phyloP scores from a whole-genome alignment of 2,888 invertebrate species.

The Cheilosia grossa region DNA sequence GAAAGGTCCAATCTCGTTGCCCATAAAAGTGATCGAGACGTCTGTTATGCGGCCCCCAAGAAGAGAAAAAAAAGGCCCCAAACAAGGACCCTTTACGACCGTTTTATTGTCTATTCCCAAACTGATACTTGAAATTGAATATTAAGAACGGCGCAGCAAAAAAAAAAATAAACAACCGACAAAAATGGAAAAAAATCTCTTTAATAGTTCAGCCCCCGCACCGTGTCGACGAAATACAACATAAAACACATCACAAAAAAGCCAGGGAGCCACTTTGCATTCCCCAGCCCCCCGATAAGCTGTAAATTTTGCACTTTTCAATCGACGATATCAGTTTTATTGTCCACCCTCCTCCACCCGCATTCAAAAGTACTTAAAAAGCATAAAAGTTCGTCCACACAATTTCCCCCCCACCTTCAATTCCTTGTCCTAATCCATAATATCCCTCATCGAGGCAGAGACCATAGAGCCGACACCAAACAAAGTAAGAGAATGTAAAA shows the following conservation, averaged over 20 bases:
- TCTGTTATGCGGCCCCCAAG: conserved; percentile 16
- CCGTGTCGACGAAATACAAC: conserved; percentile 27
- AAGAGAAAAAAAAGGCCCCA: conserved; percentile 12
- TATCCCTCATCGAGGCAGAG: conserved; percentile 18
- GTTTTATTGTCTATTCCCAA: conserved; percentile 71
- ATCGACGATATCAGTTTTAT: conserved; percentile 74
- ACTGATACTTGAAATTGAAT: conserved; percentile 72
- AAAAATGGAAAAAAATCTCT: conserved; percentile 54
- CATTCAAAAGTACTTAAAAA: conserved; percentile 74
- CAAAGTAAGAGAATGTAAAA: neutral
- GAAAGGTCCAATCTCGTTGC: conserved; percentile 47
- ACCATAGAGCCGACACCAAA: neutral
- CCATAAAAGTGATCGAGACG: conserved; percentile 55
- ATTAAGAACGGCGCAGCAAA: conserved; percentile 62
- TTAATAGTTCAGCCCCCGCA: conserved; percentile 59
- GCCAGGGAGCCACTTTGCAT: conserved; percentile 51
- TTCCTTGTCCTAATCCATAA: conserved; percentile 45
- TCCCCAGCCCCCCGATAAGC: conserved; percentile 38
- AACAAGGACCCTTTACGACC: conserved; percentile 60
- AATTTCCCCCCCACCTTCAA: conserved; percentile 32
- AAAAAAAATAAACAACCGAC: too few species aligned
- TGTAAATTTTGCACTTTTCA: conserved; percentile 75
- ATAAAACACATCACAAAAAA: conserved; percentile 73
- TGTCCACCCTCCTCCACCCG: conserved; percentile 49
- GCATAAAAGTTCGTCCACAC: conserved; percentile 73